A percentile compares a stretch with the other conserved stretches of the same genome.
These are phyloP conservation scores for Rhadina sibilatrix DNA, from an alignment of 2,113 vertebrate species.

Conservation along the genomic window DNA sequence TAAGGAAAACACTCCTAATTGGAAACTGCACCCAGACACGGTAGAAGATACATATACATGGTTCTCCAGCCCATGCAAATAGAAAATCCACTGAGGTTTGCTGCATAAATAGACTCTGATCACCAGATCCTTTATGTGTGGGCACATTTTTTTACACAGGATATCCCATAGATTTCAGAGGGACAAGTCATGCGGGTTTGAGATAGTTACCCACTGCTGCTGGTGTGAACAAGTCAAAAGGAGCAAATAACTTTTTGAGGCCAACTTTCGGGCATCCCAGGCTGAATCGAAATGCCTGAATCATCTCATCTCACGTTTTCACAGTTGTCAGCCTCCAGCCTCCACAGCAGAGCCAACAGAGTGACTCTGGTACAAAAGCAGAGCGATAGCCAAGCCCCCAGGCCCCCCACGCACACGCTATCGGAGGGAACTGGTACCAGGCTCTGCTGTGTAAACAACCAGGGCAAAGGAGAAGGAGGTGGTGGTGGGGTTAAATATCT, in stretches of 20 bases:
- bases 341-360: not conserved
- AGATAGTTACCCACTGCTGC: not conserved
- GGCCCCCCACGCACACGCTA: not conserved
- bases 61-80: not conserved
- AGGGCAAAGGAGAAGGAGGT: constrained; percentile 58
- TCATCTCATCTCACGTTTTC: not conserved
- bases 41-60: not conserved
- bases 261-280: not conserved
- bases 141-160: not conserved
- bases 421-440: constrained; percentile 63
- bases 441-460: constrained; percentile 60
- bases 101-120: not conserved
- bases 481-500: constrained; percentile 67
- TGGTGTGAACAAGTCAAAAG: not conserved
- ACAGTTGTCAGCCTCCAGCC: not conserved
- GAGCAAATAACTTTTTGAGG: not conserved
- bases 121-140: not conserved
- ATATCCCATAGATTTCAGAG: not conserved
- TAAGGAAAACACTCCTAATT: not conserved
- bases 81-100: not conserved
- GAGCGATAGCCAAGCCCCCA: not conserved
- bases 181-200: not conserved
- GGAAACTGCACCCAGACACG: not conserved
- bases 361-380: not conserved
- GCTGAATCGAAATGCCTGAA: not conserved